phyloP scores from a whole-genome alignment of 1,140 invertebrate species.

The Drosophila kohkoa region DNA sequence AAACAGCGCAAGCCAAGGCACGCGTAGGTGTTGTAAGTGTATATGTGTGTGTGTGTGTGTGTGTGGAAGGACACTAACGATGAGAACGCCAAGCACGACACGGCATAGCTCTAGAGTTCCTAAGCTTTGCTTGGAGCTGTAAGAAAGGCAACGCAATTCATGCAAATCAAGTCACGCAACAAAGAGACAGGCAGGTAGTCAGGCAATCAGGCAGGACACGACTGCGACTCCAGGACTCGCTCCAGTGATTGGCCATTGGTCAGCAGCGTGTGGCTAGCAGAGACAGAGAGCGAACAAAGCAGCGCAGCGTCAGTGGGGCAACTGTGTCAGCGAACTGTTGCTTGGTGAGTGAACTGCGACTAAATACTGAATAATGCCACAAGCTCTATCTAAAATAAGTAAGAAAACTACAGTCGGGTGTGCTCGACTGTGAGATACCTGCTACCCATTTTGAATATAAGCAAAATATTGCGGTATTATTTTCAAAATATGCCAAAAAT shows the following conservation, averaged over 20 bases:
- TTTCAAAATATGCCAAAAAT: too few relatives aligned
- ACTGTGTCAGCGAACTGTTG: conserved; percentile 32
- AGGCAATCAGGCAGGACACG: not conserved
- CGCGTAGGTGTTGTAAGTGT: conserved; percentile 48
- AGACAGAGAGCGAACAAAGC: not conserved
- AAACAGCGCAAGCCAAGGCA: conserved; percentile 37
- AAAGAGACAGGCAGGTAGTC: conserved; percentile 13
- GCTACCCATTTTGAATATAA: too few relatives aligned
- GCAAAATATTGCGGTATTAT: too few relatives aligned
- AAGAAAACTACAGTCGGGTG: too few relatives aligned
- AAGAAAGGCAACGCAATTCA: conserved; percentile 76
- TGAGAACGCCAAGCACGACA: conserved; percentile 12
- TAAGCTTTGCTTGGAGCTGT: conserved; percentile 24
- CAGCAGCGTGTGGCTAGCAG: conserved; percentile 16
- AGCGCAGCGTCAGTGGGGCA: not conserved
- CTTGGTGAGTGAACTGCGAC: not conserved
- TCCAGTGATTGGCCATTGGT: conserved; percentile 64
- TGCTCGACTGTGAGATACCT: too few relatives aligned
- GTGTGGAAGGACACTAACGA: conserved; percentile 62
- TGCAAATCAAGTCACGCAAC: conserved; percentile 84
- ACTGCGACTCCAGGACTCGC: conserved; percentile 24
- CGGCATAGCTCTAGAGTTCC: conserved; percentile 30
- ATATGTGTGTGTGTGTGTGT: conserved; percentile 16
- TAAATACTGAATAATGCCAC: too few relatives aligned
- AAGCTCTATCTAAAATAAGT: too few relatives aligned